Percentiles rank a stretch among this genome's conserved stretches.
Conservation (phyloP, 2,888 invertebrate genomes). For the Saturnia japonica region DNA sequence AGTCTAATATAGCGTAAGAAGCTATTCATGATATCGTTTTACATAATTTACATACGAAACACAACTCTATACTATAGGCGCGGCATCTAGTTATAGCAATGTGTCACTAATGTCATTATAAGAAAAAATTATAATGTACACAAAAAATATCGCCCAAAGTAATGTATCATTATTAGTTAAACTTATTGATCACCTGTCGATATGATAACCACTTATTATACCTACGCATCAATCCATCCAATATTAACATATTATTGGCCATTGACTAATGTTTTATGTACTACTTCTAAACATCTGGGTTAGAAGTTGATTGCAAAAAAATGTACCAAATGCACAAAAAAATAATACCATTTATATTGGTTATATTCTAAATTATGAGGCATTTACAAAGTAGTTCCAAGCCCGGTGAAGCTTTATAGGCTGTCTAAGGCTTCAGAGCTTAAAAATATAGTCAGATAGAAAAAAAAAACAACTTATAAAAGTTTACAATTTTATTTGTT, state of each 20-base stretch:
- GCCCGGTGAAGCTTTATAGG: no score
- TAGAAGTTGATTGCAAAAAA: constrained; percentile 9
- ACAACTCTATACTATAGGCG: background rate
- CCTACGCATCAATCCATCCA: constrained; percentile 44
- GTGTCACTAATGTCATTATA: constrained; percentile 22
- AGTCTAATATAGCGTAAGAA: background rate
- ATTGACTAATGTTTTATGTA: background rate
- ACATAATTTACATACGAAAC: background rate
- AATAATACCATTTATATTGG: background rate
- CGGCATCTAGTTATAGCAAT: constrained; percentile 11
- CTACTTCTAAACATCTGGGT: background rate
- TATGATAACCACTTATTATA: constrained; percentile 37
- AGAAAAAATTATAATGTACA: constrained; percentile 19
- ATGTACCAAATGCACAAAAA: constrained; percentile 2
- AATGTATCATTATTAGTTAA: constrained; percentile 43
- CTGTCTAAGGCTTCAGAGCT: no score
- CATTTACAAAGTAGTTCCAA: no score
- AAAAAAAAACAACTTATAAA: no score
- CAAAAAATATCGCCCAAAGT: constrained; percentile 36
- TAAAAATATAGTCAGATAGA: no score
- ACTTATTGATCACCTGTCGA: constrained; percentile 45
- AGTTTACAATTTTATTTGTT: no score
- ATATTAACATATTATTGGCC: constrained; percentile 25
- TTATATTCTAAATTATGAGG: no score
- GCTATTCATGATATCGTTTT: background rate